A percentile compares a stretch with the other conserved stretches of the same genome.
Evolutionary conservation across 2,113 vertebrate genomes (phyloP).

Genomic region (Nicator chloris): DNA sequence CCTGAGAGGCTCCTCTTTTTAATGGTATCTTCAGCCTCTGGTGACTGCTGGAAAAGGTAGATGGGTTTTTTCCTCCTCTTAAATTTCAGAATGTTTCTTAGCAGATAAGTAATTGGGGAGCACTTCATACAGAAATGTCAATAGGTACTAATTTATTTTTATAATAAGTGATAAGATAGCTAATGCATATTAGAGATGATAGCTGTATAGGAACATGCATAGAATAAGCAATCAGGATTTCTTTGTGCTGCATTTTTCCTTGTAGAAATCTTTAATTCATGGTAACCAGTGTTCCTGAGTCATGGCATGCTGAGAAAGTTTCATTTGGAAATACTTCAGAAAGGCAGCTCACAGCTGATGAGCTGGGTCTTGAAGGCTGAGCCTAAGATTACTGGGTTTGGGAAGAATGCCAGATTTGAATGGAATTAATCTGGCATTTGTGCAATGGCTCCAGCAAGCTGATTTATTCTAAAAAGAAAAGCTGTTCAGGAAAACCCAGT

Average conservation of each 20-base stretch:
- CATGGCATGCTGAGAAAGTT: not conserved
- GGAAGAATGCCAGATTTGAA: slow-evolving; percentile 14
- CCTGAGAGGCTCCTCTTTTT: not conserved
- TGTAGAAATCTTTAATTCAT: not conserved
- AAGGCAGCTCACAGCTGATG: not conserved
- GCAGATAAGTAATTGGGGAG: not conserved
- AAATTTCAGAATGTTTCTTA: not conserved
- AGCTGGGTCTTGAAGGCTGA: not conserved
- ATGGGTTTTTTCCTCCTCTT: not conserved
- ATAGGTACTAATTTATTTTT: not conserved
- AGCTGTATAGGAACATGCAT: not conserved
- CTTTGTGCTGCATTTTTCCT: not conserved
- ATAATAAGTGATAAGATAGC: not conserved
- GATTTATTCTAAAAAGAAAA: slow-evolving; percentile 37
- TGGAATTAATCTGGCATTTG: slow-evolving; percentile 62
- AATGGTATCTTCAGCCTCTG: not conserved
- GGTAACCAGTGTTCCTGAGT: not conserved
- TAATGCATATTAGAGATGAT: not conserved
- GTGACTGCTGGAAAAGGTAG: not conserved
- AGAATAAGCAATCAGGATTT: not conserved
- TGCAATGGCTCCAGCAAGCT: slow-evolving; percentile 20
- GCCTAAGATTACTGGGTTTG: slow-evolving; percentile 18
- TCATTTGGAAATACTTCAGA: not conserved
- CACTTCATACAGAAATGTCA: not conserved
- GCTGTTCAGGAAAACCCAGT: not conserved